These are phyloP conservation scores for Heliconius ismenius DNA, from an alignment of 2,888 invertebrate genomes.

Conservation along the genomic window DNA sequence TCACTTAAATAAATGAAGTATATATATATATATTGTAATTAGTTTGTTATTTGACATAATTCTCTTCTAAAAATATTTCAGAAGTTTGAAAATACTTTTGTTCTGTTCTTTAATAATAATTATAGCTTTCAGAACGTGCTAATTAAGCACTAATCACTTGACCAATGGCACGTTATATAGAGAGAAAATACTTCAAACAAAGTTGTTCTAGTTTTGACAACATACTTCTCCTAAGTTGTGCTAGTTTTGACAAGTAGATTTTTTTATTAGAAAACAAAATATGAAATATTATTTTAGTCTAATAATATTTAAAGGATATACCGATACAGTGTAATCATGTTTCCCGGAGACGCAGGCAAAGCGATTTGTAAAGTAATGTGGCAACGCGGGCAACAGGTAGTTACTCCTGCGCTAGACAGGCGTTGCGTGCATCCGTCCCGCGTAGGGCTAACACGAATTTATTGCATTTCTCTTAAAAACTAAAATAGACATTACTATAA, in stretches of 20 bases:
- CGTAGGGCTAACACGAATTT: constrained; percentile 26
- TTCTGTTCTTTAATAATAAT: no score
- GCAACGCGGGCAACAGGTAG: constrained; percentile 32
- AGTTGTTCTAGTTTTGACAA: no score
- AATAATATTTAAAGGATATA: background rate
- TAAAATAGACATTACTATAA: background rate
- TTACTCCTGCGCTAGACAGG: constrained; percentile 36
- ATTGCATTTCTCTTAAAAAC: background rate
- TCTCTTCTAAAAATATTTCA: no score
- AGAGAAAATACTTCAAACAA: no score
- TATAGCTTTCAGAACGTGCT: no score
- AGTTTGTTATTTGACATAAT: no score
- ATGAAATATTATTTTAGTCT: background rate
- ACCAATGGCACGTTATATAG: no score
- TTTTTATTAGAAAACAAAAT: background rate
- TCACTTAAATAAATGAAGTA: no score
- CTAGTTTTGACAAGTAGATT: background rate
- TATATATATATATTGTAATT: no score
- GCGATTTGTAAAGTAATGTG: constrained; percentile 21
- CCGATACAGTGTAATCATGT: background rate
- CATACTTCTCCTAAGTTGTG: no score
- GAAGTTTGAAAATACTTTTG: no score
- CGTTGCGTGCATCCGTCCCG: constrained; percentile 36
- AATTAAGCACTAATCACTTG: no score
- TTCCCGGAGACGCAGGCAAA: background rate